A percentile compares a stretch with the other conserved stretches of the same genome.
These are phyloP conservation scores for Poeciliopsis occidentalis DNA, from an alignment of 2,113 vertebrate species.

Conservation along the genomic window DNA sequence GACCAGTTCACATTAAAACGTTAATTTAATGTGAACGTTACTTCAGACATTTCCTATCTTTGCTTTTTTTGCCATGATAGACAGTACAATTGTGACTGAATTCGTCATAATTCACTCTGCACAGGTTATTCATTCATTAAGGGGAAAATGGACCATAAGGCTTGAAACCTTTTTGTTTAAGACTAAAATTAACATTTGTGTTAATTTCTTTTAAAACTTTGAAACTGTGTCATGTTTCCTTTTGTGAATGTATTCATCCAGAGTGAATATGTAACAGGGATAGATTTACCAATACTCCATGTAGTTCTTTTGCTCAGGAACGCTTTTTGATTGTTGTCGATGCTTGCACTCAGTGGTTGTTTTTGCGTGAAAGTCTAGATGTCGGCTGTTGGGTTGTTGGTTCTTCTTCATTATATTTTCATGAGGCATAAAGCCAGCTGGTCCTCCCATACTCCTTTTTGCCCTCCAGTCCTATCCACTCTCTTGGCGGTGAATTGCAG, in stretches of 20 bases:
- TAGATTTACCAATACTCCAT: neutral
- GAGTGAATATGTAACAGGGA: neutral
- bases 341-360: neutral
- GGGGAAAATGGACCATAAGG: no score
- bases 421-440: slow-evolving; percentile 71
- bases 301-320: neutral
- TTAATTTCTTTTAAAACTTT: neutral
- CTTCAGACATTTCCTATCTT: no score
- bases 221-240: neutral
- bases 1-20: no score
- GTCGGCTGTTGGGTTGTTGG: slow-evolving; percentile 45
- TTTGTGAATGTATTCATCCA: neutral
- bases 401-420: slow-evolving; percentile 78
- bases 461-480: slow-evolving; percentile 61
- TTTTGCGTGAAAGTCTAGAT: slow-evolving; percentile 29
- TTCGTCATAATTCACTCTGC: neutral
- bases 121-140: neutral
- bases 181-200: neutral
- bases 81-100: neutral
- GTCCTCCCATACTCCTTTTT: slow-evolving; percentile 44
- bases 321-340: slow-evolving; percentile 14
- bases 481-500: slow-evolving; percentile 55
- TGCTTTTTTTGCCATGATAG: neutral
- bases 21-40: no score
- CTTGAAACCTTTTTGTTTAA: neutral